Percentiles rank a stretch among this genome's conserved stretches.
Conservation (phyloP, 2,113 vertebrate genomes). For the cat (Felis catus) region DNA sequence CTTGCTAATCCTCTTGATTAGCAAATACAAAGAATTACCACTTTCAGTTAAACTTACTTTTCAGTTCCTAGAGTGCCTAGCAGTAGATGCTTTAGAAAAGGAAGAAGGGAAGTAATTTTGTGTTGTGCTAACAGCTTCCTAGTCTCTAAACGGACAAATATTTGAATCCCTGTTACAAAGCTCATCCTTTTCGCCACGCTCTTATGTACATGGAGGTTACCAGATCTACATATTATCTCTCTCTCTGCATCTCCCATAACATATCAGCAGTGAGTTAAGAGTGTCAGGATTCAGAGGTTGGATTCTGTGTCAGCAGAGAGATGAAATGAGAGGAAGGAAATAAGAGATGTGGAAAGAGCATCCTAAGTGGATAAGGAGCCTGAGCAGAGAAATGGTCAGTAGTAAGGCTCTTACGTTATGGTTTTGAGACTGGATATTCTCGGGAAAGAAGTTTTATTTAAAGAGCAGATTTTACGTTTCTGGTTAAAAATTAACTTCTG, state of each 20-base stretch:
- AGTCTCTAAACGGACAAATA: background rate
- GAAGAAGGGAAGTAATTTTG: background rate
- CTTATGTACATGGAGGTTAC: background rate
- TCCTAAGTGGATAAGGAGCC: background rate
- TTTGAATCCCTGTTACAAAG: background rate
- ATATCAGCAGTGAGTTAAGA: background rate
- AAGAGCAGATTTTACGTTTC: background rate
- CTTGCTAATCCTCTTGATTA: slow-evolving; percentile 19
- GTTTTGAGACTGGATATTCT: slow-evolving; percentile 30
- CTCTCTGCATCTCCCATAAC: background rate
- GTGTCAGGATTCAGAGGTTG: background rate
- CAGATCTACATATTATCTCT: background rate
- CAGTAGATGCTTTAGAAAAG: background rate
- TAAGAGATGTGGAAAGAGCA: background rate
- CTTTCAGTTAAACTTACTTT: slow-evolving; percentile 17
- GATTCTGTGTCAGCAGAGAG: background rate
- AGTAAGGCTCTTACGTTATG: background rate
- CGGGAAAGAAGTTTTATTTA: slow-evolving; percentile 22
- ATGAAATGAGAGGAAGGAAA: background rate
- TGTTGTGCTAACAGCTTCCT: background rate
- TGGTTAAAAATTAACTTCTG: background rate
- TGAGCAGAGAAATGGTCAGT: background rate
- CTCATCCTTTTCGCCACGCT: background rate
- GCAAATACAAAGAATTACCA: background rate
- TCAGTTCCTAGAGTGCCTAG: background rate